Base-by-base conservation (phyloP, 2,113 vertebrate genomes). In the Halichoeres trimaculatus region DNA sequence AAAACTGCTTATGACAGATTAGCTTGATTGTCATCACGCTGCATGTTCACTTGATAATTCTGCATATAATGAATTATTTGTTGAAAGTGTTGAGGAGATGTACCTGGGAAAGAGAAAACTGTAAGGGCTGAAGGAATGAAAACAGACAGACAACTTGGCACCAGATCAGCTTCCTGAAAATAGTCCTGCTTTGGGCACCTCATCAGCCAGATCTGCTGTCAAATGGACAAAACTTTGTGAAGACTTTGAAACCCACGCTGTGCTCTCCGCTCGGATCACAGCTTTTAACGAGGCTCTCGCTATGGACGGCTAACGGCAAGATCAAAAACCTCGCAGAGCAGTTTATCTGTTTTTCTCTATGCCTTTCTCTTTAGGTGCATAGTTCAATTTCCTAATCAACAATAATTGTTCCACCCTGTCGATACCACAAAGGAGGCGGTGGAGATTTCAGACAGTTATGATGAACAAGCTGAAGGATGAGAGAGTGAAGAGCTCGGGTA, bases 401-500 rank as follows among this genome's bases (percentile, higher is more conserved):
- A 84, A 70, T 90, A 85, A 88, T 88, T 86, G 84, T 80, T 89
- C 86, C 73, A 76, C 68, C 74, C 76, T 81, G 80, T 87, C 81
- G 74, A 83, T 90, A 85, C 69, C 58, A 58, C 74, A n/a, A 73
- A 50, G 51, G 57, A 53, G 56, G 43, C 71, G 2, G 76, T 76
- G 61, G 72, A 83, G 78, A 81, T 80, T 69, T 81, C 74, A 77
- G 71, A 62, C 77, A 59, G 73, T 75, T 78, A 80, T 82, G 83
- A 75, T 80, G 78, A 76, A 80, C 77, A 64, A 83, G 89, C 83
- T 70, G 84, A 81, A 75, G 56, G 70, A 86, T 85, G 85, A 88
- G 86, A 80, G 77, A 81, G 78, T 43, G 80, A 84, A 58, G 56
- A 59, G 64, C 74, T 67, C 1, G 41, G 70, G 43, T 89, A 84